Base-by-base conservation (phyloP, 1,140 invertebrate genomes). In the Globodera rostochiensis region DNA sequence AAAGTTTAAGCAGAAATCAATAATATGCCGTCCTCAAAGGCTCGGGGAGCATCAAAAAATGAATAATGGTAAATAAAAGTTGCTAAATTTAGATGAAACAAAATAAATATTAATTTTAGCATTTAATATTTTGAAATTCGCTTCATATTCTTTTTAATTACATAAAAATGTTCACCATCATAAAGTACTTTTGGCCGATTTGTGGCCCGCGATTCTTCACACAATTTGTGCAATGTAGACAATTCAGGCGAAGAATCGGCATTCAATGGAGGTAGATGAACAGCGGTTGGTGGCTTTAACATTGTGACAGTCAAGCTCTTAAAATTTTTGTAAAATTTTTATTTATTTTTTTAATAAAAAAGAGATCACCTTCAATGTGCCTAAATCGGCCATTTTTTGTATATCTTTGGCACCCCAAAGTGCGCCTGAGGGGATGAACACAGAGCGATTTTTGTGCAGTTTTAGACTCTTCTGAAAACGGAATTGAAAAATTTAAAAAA, bases 361-460 rank as follows among this genome's bases (percentile, higher is more conserved):
- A 36, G 19, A 67, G 66, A 79, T 83, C 86, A 91, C 92, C 87
- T 91, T 90, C 73, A 93, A 87, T n/a, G 90, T 91, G 69, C 91
- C 91, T 66, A 90, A 82, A 80, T 92, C 91, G 21, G 93, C 92
- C 93, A 93, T 93, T 86, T 92, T 91, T 82, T 88, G 83, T n/a
- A 93, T 92, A 85, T 93, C 93, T 82, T 92, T 91, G 7, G 90
- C 92, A 50, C 93, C 93, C 93, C 93, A 93, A 74, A 93, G 91
- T 19, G 93, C 93, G 57, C 93, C 93, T 82, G 90, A 90, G 4
- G 93, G 93, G 71, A 93, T 84, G 83, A 92, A 93, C 79, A 73
- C 91, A 90, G 86, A 92, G 91, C 64, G 81, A 57, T 60, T 80
- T 74, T 15, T 60, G 67, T 86, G 60, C 80, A 79, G 3, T 66